Evolutionary conservation across 2,113 vertebrate genomes (phyloP), one percentile per base, ranked within the genome.

Genomic region (Colistium nudipinnis): DNA sequence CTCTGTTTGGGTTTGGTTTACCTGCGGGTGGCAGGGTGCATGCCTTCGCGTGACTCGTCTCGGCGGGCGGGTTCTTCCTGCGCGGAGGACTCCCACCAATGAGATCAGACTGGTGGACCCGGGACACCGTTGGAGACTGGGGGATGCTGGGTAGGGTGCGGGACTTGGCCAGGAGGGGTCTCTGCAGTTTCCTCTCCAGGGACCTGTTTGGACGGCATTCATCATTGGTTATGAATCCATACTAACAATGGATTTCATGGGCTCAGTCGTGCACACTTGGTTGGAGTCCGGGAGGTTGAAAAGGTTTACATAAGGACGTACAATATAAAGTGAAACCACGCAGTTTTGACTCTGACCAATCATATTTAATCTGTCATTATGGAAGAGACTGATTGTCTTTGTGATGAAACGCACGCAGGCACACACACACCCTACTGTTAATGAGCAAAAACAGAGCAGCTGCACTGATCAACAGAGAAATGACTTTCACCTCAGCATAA

Each of bases 141-240:
- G 95, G 96, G 79, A 97, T 96, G 93, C 95, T 96, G 85, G 96
- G 95, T 66, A 97, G 91, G 0, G 96, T 96, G 4, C 90, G 93
- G 0, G 95, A 95, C 82, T 96, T 96, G 24, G 94, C 94, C 87
- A 96, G 89, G 12, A 94, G 74, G 0, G 95, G 95, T 66, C 95
- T 92, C 91, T 95, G 95, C 53, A 92, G 85, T 74, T 94, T 95
- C 35, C 94, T 93, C 82, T 97, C 96, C 82, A 96, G 78, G 0
- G 95, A 96, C 91, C 96, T 53, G 65, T 33, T 73, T n/a, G 33
- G 63, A 74, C 0, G 8, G n/a, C 8, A 60, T 16, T 25, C 35
- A 36, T 3, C n/a, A 8, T 9, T 38, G n/a, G n/a, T n/a, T n/a
- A n/a, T n/a, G n/a, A n/a, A n/a, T n/a, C n/a, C n/a, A n/a, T n/a